Conservation (phyloP, 2,797 vertebrate genomes). For the Danio aesculapii region DNA sequence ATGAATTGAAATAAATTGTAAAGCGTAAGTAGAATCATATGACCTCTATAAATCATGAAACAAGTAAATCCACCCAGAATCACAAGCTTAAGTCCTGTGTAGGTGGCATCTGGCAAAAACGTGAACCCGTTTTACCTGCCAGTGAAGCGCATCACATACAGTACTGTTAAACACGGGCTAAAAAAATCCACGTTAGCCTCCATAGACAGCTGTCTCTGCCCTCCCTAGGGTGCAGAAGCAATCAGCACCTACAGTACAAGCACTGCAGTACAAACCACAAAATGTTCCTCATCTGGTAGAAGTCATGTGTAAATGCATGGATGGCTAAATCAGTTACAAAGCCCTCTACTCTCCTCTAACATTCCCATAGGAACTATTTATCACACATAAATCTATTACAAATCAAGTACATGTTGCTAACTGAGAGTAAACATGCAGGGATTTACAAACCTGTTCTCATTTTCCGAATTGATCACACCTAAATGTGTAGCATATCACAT, state of each 20-base stretch:
- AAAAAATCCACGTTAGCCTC: neutral
- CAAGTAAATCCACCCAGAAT: no score
- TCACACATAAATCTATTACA: neutral
- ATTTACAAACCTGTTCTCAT: no score
- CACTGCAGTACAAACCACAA: neutral
- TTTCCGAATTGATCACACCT: no score
- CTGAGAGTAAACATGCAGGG: no score
- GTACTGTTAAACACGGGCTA: neutral
- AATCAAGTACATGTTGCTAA: no score
- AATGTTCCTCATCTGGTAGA: neutral
- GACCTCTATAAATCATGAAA: no score
- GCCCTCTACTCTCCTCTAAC: neutral
- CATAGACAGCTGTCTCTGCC: neutral
- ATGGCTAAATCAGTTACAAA: neutral
- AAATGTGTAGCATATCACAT: no score
- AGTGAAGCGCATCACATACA: neutral
- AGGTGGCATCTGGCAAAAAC: neutral
- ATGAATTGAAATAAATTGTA: no score
- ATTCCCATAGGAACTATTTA: neutral
- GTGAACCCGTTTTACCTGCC: neutral
- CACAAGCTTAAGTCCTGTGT: no score
- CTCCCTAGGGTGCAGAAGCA: neutral
- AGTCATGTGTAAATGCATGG: neutral
- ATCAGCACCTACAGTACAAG: neutral
- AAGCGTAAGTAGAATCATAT: no score